Conservation (phyloP, 2,888 invertebrate genomes). For the Thysanoteuthis rhombus region DNA sequence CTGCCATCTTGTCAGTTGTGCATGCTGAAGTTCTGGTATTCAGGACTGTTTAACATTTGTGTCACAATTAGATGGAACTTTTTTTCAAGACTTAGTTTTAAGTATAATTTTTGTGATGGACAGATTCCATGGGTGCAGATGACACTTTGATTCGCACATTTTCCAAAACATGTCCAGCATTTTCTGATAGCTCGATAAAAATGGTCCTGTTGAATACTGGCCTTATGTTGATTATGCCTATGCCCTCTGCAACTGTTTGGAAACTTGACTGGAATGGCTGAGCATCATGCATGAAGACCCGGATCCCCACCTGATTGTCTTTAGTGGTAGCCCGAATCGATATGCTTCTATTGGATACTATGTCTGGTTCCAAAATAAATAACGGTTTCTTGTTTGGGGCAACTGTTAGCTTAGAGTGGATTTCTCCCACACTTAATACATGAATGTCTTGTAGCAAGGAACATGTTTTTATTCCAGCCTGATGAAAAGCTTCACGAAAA, state of each 20-base stretch:
- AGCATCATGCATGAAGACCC: neutral
- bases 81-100: too few relatives aligned
- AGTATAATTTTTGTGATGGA: neutral
- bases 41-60: too few relatives aligned
- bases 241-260: neutral
- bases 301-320: neutral
- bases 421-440: slow-evolving; percentile 38
- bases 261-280: neutral
- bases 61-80: too few relatives aligned
- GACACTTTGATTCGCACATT: neutral
- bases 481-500: slow-evolving; percentile 43
- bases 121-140: neutral
- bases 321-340: neutral
- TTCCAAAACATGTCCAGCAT: neutral
- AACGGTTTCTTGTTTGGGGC: slow-evolving; percentile 39
- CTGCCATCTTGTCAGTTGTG: too few relatives aligned
- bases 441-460: slow-evolving; percentile 40
- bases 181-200: neutral
- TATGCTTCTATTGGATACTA: neutral
- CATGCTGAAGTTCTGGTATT: too few relatives aligned
- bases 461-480: slow-evolving; percentile 47
- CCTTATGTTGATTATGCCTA: neutral
- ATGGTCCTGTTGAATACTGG: neutral
- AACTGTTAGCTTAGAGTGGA: slow-evolving; percentile 37
- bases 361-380: slow-evolving; percentile 39